Conservation (phyloP, 2,888 invertebrate genomes). For the Thecophora atra region DNA sequence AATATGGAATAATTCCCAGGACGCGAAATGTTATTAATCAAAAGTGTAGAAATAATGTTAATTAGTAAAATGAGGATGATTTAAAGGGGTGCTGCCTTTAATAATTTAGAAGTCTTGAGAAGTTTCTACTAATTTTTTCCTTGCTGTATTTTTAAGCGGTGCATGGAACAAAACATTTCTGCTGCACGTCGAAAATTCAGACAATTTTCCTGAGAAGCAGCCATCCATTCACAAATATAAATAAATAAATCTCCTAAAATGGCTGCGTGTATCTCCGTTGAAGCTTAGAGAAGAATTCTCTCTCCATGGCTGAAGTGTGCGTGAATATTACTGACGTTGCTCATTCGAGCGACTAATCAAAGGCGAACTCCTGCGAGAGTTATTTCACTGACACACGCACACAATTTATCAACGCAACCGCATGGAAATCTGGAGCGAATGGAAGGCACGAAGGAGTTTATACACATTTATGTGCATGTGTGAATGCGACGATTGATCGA, state of each 20-base stretch:
- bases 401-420: neutral
- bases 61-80: too few species aligned
- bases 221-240: constrained; percentile 7
- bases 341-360: constrained; percentile 34
- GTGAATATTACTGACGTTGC: constrained; percentile 10
- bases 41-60: too few species aligned
- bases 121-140: too few species aligned
- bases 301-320: neutral
- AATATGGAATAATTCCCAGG: too few species aligned
- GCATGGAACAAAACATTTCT: neutral
- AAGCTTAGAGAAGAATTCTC: neutral
- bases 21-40: too few species aligned
- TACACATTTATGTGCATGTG: neutral
- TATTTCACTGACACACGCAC: constrained; percentile 11
- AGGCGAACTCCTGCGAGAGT: constrained; percentile 33
- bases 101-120: constrained; percentile 8
- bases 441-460: neutral
- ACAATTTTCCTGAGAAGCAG: neutral
- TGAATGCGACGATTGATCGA: neutral
- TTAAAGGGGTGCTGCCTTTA: too few species aligned
- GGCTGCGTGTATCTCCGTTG: neutral
- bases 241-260: constrained; percentile 20
- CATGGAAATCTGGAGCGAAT: neutral
- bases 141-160: too few species aligned
- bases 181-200: constrained; percentile 16